Base-by-base conservation (phyloP, 2,888 invertebrate genomes). In the Embidobia sp. region DNA sequence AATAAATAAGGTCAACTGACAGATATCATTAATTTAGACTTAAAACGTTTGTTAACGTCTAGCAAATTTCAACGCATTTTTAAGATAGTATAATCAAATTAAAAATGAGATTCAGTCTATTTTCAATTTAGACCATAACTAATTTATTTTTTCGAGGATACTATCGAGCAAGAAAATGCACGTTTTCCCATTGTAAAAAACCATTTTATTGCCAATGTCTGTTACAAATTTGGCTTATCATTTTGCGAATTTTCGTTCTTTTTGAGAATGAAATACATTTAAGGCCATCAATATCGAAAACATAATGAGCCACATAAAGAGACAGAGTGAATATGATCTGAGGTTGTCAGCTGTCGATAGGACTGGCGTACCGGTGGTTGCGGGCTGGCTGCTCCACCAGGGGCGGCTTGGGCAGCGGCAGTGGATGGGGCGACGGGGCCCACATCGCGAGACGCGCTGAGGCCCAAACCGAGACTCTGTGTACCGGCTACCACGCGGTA, bases 401-500 rank as follows among this genome's bases (percentile, higher is more conserved):
- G 80, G 67, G 85, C 84, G 81, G 84, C 81, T 82, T 82, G 84
- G 80, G 83, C 82, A 81, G 85, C 82, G 77, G 82, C 79, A 67
- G 85, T 81, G 66, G 74, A 79, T 76, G 79, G 83, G 75, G 82
- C 81, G 88, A 90, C 90, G 90, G 88, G 87, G 82, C 86, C 85
- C 80, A 88, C 84, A 86, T 88, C 88, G 84, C 88, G 88, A 83
- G 89, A 85, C 83, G 94, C 93, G 88, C 93, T 93, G 88, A 93
- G 90, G 84, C 93, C 93, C 89, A 94, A 91, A 91, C 93, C 94
- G 85, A 94, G 92, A 89, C 93, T 93, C 91, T 95, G 94, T 81
- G 95, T 95, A 88, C 93, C 93, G 83, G 95, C 94, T 87, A 95
- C 93, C 90, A 95, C 93, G 79, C 95, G 93, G 92, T 94, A 94